Evolutionary conservation across 2,888 invertebrate species (phyloP), one percentile per base, ranked within the genome.

Genomic region (Petrophora chlorosata): DNA sequence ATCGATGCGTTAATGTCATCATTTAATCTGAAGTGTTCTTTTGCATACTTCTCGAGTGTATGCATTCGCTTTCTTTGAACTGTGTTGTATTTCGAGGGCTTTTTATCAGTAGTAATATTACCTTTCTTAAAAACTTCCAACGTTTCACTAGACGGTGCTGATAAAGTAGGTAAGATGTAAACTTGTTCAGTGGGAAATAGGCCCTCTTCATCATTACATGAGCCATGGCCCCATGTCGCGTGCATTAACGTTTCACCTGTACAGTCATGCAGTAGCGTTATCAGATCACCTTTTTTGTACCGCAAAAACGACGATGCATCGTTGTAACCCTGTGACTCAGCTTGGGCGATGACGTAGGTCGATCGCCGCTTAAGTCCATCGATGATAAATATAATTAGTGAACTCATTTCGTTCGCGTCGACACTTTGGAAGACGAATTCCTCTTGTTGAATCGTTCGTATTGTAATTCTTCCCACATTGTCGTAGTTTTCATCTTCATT

Each of bases 341-440:
- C 89, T 71, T 91, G 90, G 2, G 96, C 97, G 12, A 98, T 94
- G 5, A 95, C 96, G 73, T 94, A 98, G 61, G 93, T 92, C 0
- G 98, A 98, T 42, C 97, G 92, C 64, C 95, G 94, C 78, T 96
- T 97, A 30, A 99, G 88, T 3, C 97, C 98, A 68, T 96, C 95
- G 10, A 98, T 91, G 76, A 98, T 93, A 67, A 94, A 95, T 58
- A 95, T 95, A 1, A 98, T 93, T 8, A 98, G 86, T 52, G 95
- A 94, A 53, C 94, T 92, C 70, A 98, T 93, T 82, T 96, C 97
- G 65, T 95, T 94, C 0, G 98, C 95, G 71, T 97, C 97, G 2
- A 95, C 94, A 61, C 96, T 96, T 73, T 96, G 95, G 80, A 99
- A 98, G 2, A 95, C 93, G 79, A 96, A 98, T 79, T 98, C 97